Evolutionary conservation across 2,797 vertebrate genomes (phyloP).

Genomic region (Sternotherus odoratus): DNA sequence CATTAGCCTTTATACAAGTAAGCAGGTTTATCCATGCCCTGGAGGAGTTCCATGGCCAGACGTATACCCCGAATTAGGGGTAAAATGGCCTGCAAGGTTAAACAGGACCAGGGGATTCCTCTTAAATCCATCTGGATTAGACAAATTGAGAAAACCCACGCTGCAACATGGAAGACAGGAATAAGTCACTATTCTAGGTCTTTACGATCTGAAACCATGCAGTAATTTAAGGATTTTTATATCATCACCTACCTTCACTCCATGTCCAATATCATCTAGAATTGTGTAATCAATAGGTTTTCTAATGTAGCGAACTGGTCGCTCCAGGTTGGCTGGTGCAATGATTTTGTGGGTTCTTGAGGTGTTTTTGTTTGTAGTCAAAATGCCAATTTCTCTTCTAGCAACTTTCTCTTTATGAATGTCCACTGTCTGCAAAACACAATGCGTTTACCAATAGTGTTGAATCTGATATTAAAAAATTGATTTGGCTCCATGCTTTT

Average conservation of each 20-base stretch:
- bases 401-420: slow-evolving; percentile 99
- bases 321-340: slow-evolving; percentile 96
- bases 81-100: neutral
- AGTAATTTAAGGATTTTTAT: slow-evolving; percentile 68
- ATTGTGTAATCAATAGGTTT: slow-evolving; percentile 98
- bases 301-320: slow-evolving; percentile 98
- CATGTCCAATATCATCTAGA: slow-evolving; percentile 98
- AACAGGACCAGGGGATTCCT: slow-evolving; percentile 15
- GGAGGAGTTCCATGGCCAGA: neutral
- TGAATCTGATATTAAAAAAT: slow-evolving; percentile 51
- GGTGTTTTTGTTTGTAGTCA: slow-evolving; percentile 99
- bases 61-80: slow-evolving; percentile 5
- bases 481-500: slow-evolving; percentile 3
- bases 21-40: neutral
- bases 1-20: slow-evolving; percentile 17
- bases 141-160: neutral
- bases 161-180: slow-evolving; percentile 61
- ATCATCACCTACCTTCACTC: slow-evolving; percentile 92
- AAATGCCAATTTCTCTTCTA: slow-evolving; percentile 98
- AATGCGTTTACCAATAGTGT: slow-evolving; percentile 73
- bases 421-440: slow-evolving; percentile 93
- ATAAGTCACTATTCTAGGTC: slow-evolving; percentile 51
- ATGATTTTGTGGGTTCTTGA: slow-evolving; percentile 99
- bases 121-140: neutral
- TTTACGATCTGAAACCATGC: slow-evolving; percentile 66